phyloP scores from a whole-genome alignment of 2,113 vertebrate species.

The Strix aluco region DNA sequence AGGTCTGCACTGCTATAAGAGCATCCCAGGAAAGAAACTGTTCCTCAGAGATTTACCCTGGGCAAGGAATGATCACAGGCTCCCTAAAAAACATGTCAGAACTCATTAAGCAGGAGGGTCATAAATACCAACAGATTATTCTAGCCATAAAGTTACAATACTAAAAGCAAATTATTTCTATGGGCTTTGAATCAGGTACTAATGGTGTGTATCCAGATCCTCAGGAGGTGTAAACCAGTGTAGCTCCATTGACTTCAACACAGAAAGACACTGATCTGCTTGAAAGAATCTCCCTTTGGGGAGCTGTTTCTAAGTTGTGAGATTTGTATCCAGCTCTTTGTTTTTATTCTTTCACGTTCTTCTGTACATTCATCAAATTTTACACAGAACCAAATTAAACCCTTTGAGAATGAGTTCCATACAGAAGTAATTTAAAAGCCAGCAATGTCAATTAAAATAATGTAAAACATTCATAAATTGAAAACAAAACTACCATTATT shows the following conservation, averaged over 20 bases:
- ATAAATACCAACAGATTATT: slow-evolving; percentile 34
- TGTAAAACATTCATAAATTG: slow-evolving; percentile 39
- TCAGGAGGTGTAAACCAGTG: slow-evolving; percentile 9
- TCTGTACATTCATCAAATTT: slow-evolving; percentile 34
- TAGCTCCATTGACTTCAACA: slow-evolving; percentile 5
- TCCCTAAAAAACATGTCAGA: background rate
- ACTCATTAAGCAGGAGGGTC: slow-evolving; percentile 18
- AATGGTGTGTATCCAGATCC: slow-evolving; percentile 38
- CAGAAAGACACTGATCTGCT: slow-evolving; percentile 17
- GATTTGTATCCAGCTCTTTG: background rate
- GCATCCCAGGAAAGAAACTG: background rate
- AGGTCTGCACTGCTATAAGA: background rate
- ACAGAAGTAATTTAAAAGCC: slow-evolving; percentile 21
- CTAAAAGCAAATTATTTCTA: slow-evolving; percentile 17
- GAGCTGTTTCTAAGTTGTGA: background rate
- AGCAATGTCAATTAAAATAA: slow-evolving; percentile 46
- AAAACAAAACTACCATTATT: slow-evolving; percentile 16
- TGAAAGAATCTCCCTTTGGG: slow-evolving; percentile 16
- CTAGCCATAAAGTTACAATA: background rate
- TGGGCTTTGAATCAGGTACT: slow-evolving; percentile 19
- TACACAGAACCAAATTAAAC: slow-evolving; percentile 13
- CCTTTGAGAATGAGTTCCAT: slow-evolving; percentile 6
- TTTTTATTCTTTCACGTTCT: slow-evolving; percentile 26
- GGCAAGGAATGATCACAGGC: background rate
- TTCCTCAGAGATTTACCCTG: background rate